Evolutionary conservation across 2,888 invertebrate genomes (phyloP), one percentile per base, ranked within the genome.

Genomic region (Callyntrura sp.): DNA sequence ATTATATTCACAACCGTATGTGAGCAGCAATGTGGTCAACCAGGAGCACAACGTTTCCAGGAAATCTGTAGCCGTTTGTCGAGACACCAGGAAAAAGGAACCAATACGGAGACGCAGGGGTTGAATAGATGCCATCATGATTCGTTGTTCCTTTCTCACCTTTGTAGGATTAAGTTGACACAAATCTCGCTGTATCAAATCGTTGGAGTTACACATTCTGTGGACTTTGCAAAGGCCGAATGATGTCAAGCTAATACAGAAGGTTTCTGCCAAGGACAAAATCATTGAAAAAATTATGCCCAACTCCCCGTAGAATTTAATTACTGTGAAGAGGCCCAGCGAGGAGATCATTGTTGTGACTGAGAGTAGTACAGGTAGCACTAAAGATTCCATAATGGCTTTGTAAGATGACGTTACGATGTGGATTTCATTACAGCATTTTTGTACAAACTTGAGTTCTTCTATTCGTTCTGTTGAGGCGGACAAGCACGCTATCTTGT

Each of bases 261-360:
- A 79, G 25, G 84, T 90, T 57, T 90, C 90, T 5, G 88, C 90
- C 14, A 90, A 57, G 4, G 90, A 90, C 20, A 90, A 79, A 3
- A 90, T 85, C 88, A 88, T 85, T 12, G 90, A 90, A 45, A 90
- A 88, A 2, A 90, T 88, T 14, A 90, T 88, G 25, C 90, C 90
- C 35, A 90, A 28, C 45, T 90, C 90, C 12, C 90, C 90, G 55
- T 88, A 90, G 73, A 90, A 90, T 43, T 88, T 90, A 35, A 90
- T 90, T 17, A 90, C 90, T 12, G 90, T 90, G 73, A 90, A 90
- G 5, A 90, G 62, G 0, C 90, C 90, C 20, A 88, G 35, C 17
- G 90, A 90, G 17, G 90, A 90, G 35, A 88, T 62, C 88, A 90
- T 88, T 79, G 90, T 90, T 35, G 90, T 88, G n/a, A 90, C 88